Percentiles rank a stretch among this genome's conserved stretches.
Conservation (phyloP, 2,113 vertebrate genomes). For the Oxyura jamaicensis region DNA sequence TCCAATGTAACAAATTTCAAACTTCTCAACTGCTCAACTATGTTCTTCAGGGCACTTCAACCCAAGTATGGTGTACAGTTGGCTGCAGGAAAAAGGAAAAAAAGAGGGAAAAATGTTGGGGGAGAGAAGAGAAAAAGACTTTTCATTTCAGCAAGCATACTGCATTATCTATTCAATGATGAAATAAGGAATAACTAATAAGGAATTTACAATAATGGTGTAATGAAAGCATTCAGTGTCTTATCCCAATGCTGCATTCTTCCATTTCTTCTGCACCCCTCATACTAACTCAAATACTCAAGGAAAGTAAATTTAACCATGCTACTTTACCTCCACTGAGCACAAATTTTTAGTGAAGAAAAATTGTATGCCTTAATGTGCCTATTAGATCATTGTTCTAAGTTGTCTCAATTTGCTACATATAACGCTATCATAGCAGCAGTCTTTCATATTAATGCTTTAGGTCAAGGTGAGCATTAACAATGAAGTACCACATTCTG, state of each 20-base stretch:
- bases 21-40: constrained; percentile 62
- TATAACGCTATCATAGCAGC: neutral
- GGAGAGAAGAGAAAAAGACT: neutral
- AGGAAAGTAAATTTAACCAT: neutral
- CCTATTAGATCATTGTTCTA: fast-evolving
- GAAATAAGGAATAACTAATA: neutral
- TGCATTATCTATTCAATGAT: neutral
- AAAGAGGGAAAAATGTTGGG: neutral
- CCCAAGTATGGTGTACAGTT: constrained; percentile 10
- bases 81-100: constrained; percentile 3
- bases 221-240: neutral
- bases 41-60: constrained; percentile 58
- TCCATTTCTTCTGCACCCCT: neutral
- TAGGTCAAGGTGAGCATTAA: neutral
- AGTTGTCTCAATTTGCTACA: neutral
- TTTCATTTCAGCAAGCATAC: neutral
- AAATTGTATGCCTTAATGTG: neutral
- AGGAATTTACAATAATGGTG: neutral
- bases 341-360: neutral
- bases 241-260: neutral
- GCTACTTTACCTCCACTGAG: neutral
- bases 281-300: constrained; percentile 14
- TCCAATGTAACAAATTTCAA: constrained; percentile 59
- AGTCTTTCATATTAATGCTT: neutral
- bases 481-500: neutral